Conservation (phyloP, 23 tunicate genomes). For the Ciona savignyi region DNA sequence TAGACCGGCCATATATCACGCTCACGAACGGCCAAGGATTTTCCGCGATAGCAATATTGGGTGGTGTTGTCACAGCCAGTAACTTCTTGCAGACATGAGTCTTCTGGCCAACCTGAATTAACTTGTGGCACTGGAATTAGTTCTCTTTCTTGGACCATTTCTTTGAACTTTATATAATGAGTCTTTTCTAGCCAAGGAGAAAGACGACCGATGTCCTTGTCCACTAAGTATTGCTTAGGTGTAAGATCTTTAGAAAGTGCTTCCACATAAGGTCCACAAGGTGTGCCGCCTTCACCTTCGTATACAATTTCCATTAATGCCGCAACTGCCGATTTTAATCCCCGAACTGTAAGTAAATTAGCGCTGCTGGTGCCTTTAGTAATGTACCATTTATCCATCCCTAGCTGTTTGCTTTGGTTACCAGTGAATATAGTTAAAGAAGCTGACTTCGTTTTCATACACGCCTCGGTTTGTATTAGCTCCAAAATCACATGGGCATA, state of each 20-base stretch:
- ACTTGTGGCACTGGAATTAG: neutral
- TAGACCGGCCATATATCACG: no score
- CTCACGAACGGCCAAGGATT: no score
- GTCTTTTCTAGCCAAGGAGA: no score
- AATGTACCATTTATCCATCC: slow-evolving; percentile 14
- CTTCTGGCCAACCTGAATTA: slow-evolving; percentile 7
- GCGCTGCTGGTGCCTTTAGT: slow-evolving; percentile 3
- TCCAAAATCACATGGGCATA: no score
- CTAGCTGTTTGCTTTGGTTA: slow-evolving; percentile 15
- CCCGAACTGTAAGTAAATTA: slow-evolving; percentile 3
- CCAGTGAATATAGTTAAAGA: no score
- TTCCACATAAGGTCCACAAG: slow-evolving; percentile 15
- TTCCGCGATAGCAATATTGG: no score
- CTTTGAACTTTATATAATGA: no score
- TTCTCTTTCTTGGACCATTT: slow-evolving; percentile 15
- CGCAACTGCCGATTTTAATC: slow-evolving; percentile 25
- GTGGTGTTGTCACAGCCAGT: no score
- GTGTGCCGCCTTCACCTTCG: slow-evolving; percentile 43
- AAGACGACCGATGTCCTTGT: no score
- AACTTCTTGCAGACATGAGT: slow-evolving; percentile 8
- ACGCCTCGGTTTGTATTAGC: no score
- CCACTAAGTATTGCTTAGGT: neutral
- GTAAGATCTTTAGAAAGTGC: neutral
- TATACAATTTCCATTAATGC: slow-evolving; percentile 30
- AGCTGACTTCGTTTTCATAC: no score